phyloP scores from a whole-genome alignment of 2,888 invertebrate species.

The Trichopria drosophilae region DNA sequence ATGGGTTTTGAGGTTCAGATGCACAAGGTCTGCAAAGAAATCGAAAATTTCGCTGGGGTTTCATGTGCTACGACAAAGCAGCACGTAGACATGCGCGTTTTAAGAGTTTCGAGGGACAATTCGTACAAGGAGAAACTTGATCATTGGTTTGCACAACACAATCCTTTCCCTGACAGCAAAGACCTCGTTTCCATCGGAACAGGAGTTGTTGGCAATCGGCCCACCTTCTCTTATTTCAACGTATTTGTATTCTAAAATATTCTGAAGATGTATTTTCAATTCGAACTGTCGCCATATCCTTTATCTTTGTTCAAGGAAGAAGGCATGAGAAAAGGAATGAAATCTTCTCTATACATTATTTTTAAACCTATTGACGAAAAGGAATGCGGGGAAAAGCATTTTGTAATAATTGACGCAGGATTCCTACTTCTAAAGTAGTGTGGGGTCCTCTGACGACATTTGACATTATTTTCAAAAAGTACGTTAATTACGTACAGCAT shows the following conservation, averaged over 20 bases:
- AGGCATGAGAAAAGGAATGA: slow-evolving; percentile 10
- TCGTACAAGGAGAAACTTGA: not conserved
- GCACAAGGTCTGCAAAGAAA: not conserved
- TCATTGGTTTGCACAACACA: slow-evolving; percentile 2
- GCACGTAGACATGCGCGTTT: too few species aligned
- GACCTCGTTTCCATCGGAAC: slow-evolving; percentile 34
- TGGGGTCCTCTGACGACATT: not conserved
- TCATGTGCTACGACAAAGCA: too few species aligned
- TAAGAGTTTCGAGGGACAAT: not conserved
- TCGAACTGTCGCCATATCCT: not conserved
- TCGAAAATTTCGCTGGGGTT: too few species aligned
- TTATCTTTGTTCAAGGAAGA: slow-evolving; percentile 10
- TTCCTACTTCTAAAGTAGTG: slow-evolving; percentile 25
- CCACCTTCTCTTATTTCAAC: slow-evolving; percentile 4
- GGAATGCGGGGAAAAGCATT: not conserved
- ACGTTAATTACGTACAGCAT: too few species aligned
- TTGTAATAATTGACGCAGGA: slow-evolving; percentile 40
- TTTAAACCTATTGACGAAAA: not conserved
- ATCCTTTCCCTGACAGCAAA: too few species aligned
- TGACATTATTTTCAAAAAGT: slow-evolving; percentile 28
- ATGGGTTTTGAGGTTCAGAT: not conserved
- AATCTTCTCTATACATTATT: slow-evolving; percentile 1
- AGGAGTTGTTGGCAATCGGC: slow-evolving; percentile 34
- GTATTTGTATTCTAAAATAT: not conserved
- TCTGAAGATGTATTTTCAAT: not conserved